Percentiles rank a stretch among this genome's conserved stretches.
Evolutionary conservation across 2,113 vertebrate species (phyloP).

Genomic region (Diglossa brunneiventris): DNA sequence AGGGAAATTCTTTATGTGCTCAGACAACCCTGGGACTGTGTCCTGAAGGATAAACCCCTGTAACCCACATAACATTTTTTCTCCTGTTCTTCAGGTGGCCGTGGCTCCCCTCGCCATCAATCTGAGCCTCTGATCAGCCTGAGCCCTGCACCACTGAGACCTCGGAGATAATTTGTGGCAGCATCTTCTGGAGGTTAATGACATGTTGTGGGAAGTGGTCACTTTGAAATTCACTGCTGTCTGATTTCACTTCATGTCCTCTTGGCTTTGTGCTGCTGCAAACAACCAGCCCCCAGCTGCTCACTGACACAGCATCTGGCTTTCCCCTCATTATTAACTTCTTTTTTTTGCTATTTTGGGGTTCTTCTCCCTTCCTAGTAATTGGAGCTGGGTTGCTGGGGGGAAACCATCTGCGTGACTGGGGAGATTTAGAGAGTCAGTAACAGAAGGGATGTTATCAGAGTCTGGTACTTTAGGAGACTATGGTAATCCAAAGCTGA

Average conservation of each 20-base stretch:
- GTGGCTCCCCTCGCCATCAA: neutral
- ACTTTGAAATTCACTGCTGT: neutral
- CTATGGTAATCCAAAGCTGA: conserved; percentile 38
- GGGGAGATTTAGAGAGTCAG: neutral
- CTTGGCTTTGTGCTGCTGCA: neutral
- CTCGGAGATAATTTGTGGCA: fast-evolving
- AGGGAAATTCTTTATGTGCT: neutral
- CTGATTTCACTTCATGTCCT: neutral
- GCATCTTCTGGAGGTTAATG: neutral
- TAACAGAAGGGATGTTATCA: conserved; percentile 12
- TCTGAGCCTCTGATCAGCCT: fast-evolving
- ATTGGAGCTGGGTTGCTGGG: neutral
- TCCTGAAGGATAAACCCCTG: neutral
- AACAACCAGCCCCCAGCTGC: neutral
- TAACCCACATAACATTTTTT: fast-evolving
- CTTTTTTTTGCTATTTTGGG: neutral
- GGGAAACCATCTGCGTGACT: neutral
- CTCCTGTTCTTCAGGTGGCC: neutral
- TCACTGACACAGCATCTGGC: neutral
- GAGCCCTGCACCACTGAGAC: neutral
- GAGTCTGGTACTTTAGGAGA: neutral
- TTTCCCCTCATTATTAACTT: neutral
- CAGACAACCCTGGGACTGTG: fast-evolving
- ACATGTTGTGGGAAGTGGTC: neutral
- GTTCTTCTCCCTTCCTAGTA: neutral